These are phyloP conservation scores for Antennarius striatus DNA, from an alignment of 2,113 vertebrate genomes.

Conservation along the genomic window DNA sequence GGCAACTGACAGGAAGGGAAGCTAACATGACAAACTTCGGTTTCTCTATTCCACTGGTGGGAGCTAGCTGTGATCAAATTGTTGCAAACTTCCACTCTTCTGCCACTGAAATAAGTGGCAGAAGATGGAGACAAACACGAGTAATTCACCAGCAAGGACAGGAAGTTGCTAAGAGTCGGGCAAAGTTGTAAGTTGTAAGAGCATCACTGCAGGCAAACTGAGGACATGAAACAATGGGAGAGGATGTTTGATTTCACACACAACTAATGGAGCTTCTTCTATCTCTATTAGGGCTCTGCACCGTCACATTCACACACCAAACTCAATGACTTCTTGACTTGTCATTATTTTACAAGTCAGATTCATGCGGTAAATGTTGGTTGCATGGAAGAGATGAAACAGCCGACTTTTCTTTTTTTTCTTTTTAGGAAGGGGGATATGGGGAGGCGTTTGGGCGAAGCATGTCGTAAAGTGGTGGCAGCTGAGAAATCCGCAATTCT, in stretches of 20 bases:
- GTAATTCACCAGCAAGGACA: constrained; percentile 34
- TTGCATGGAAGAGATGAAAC: constrained; percentile 6
- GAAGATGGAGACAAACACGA: constrained; percentile 39
- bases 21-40: constrained; percentile 59
- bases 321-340: constrained; percentile 10
- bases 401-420: no score
- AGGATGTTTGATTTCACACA: constrained; percentile 35
- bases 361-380: constrained; percentile 10
- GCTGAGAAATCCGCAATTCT: no score
- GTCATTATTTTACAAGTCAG: constrained; percentile 27
- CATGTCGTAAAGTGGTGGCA: no score
- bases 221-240: constrained; percentile 37
- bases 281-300: constrained; percentile 15
- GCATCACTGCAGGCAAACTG: constrained; percentile 33
- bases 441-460: no score
- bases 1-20: constrained; percentile 57
- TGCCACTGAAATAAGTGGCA: neutral
- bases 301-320: constrained; percentile 6
- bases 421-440: no score
- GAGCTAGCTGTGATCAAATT: constrained; percentile 34
- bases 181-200: constrained; percentile 26
- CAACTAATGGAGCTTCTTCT: constrained; percentile 38
- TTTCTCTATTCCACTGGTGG: constrained; percentile 54
- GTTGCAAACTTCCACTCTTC: constrained; percentile 18
- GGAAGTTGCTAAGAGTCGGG: constrained; percentile 15